Conservation (phyloP, 2,797 vertebrate genomes). For the Danio albolineatus region DNA sequence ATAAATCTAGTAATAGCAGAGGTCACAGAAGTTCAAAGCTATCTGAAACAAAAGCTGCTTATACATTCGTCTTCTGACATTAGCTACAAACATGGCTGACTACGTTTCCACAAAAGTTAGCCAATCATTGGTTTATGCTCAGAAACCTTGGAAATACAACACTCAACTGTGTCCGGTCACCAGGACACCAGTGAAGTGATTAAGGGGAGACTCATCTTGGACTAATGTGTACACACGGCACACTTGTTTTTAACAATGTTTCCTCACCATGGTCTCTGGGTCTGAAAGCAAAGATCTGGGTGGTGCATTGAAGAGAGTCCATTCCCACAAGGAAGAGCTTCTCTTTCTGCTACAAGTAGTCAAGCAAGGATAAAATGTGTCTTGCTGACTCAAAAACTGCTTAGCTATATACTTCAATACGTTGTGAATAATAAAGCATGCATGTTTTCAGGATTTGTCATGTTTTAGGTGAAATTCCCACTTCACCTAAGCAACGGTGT, state of each 20-base stretch:
- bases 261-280: background rate
- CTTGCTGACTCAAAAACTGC: too few species aligned
- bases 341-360: background rate
- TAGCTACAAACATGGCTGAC: background rate
- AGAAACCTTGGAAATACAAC: background rate
- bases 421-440: background rate
- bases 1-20: conserved; percentile 1
- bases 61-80: background rate
- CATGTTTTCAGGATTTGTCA: background rate
- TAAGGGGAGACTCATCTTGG: background rate
- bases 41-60: conserved; percentile 34
- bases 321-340: background rate
- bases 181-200: conserved; percentile 14
- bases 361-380: background rate
- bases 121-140: conserved; percentile 7
- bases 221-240: background rate
- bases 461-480: background rate
- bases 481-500: conserved; percentile 13
- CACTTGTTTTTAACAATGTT: conserved; percentile 5
- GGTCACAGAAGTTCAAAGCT: background rate
- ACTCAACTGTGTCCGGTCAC: conserved; percentile 16
- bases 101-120: conserved; percentile 10
- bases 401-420: background rate
- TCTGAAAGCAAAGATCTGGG: background rate
- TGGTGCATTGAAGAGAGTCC: background rate